Evolutionary conservation across 92 coral and sea anemone species (phyloP), one percentile per base, ranked within the genome.

Genomic region (Desmophyllum pertusum): DNA sequence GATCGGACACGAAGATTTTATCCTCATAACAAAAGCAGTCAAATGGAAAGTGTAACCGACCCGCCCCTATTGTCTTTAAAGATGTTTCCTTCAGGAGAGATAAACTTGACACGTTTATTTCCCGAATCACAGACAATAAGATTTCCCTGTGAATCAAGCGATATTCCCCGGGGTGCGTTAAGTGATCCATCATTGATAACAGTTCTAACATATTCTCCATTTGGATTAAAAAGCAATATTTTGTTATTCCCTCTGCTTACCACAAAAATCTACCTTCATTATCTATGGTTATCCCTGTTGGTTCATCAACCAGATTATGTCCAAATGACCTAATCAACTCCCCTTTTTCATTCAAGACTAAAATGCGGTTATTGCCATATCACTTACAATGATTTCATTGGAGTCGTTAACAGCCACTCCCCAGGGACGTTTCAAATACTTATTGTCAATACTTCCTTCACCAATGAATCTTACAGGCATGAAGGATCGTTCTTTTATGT

Each of bases 1-100:
- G 50, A 65, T 83, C 91, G 2, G 91, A 83, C 13, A 88, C 84
- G 35, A 88, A 67, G 66, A 82, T 82, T 48, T 76, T 86, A 2
- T 75, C 31, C 3, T 89, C 38, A 65, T 73, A 68, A 13, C 69
- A 80, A 38, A 89, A 64, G 29, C 92, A 89, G 42, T 85, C 77
- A 31, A 50, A 29, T 10, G 92, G 85, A 43, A 10, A 21, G 23
- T 73, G 52, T 13, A 89, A 59, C 36, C 78, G 3, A 5, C 68
- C 76, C 5, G 21, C n/a, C 23, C 83, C 91, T 23, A 74, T 19
- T 45, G 64, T 74, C 43, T 21, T n/a, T 74, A 7, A 74, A 23
- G 19, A 74, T 48, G 30, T 33, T 46, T 1, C 78, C 62, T 2
- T 30, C 27, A 18, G 78, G 64, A 48, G 78, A 74, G 31, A 74